Base-by-base conservation (phyloP, 2,113 vertebrate genomes). In the Triplophysa tibetana region DNA sequence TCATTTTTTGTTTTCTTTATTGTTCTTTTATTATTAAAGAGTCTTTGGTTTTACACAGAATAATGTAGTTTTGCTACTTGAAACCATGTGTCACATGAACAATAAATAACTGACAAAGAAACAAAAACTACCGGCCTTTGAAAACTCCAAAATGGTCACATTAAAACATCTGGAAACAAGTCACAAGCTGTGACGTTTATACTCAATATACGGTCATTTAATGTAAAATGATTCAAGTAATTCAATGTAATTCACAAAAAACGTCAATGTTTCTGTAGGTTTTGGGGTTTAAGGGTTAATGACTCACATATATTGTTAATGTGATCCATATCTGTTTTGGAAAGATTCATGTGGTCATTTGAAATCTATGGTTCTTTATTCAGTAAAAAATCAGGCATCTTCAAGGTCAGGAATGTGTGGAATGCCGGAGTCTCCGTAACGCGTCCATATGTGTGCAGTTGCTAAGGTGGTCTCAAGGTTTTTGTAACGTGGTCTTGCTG, bases 41-140 rank as follows among this genome's bases (percentile, higher is more conserved):
- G 92, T 91, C 93, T 92, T 77, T 95, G 92, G 95, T 93, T 94
- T 94, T 96, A 96, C 95, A 90, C 84, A 83, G 62, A 83, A 83
- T 90, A 86, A 84, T 90, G 91, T 92, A 90, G 91, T 88, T 91
- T 87, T 89, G 91, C 80, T 90, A 83, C 69, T 80, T 66, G 90
- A 87, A 38, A 38, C 33, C 33, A 38, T 1, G 33, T 38, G 89
- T 90, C 89, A 90, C 87, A 91, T 80, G 86, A 91, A 90, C 83
- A 94, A 92, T 93, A 93, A 93, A 94, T 45, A 78, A 56, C 45
- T 5, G 3, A 19, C 17, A 8, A 13, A n/a, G 16, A 26, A 9
- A 21, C 29, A 29, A 1, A 16, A 4, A 56, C 6, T 17, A n/a
- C 54, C 54, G n/a, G 19, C 8, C 6, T 56, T 19, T 56, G 3